phyloP scores from a whole-genome alignment of 2,888 invertebrate species.

The Eilema depressum region DNA sequence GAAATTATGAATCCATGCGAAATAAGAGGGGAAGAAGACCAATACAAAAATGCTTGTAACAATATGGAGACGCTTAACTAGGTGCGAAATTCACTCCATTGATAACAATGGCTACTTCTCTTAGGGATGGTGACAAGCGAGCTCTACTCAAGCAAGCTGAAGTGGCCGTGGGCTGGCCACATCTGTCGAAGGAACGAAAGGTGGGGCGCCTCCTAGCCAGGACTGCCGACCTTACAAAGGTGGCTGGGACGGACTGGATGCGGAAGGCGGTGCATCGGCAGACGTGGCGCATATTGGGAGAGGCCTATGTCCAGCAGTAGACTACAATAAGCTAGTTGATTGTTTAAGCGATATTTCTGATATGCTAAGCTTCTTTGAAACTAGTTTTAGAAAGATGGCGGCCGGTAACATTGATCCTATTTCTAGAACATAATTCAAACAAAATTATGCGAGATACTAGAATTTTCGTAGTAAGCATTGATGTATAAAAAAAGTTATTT shows the following conservation, averaged over 20 bases:
- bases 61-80: neutral
- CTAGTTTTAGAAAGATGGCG: slow-evolving; percentile 3
- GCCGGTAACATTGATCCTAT: neutral
- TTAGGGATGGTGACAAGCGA: neutral
- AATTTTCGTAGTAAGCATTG: neutral
- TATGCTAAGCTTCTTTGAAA: neutral
- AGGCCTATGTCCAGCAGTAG: too few relatives aligned
- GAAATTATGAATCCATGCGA: too few relatives aligned
- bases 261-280: too few relatives aligned
- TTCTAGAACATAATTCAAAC: neutral
- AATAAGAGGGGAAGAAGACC: neutral
- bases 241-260: too few relatives aligned
- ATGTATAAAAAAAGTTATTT: neutral
- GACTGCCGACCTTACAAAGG: too few relatives aligned
- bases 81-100: neutral
- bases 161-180: too few relatives aligned
- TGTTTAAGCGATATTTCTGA: too few relatives aligned
- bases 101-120: neutral
- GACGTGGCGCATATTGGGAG: too few relatives aligned
- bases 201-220: too few relatives aligned
- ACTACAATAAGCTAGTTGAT: too few relatives aligned
- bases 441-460: neutral
- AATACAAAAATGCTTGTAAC: neutral
- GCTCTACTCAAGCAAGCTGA: too few relatives aligned
- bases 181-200: too few relatives aligned